Conservation (phyloP, 2,113 vertebrate species). For the Cavia porcellus region DNA sequence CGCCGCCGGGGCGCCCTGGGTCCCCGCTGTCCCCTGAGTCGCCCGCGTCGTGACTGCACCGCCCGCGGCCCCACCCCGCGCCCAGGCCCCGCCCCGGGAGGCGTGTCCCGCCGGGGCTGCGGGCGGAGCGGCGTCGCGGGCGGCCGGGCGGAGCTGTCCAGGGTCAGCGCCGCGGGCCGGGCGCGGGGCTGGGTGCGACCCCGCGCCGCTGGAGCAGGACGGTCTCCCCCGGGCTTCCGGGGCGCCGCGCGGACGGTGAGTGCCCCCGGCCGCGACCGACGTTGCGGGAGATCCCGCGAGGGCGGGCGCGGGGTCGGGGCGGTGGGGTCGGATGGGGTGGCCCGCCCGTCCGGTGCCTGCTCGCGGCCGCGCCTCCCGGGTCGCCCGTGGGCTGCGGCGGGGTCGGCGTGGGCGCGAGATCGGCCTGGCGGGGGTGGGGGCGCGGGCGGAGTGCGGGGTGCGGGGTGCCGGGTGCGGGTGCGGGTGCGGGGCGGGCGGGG, state of each 20-base stretch:
- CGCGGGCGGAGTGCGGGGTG: background rate
- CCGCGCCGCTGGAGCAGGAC: background rate
- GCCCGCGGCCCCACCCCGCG: constrained; percentile 74
- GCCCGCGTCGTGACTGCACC: constrained; percentile 67
- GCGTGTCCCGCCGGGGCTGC: constrained; percentile 79
- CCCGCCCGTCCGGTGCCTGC: too few relatives aligned
- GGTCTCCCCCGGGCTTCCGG: background rate
- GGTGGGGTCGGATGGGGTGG: background rate
- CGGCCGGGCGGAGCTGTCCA: constrained; percentile 77
- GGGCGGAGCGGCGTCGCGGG: constrained; percentile 68
- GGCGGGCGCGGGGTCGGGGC: constrained; percentile 77
- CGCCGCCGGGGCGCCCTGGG: too few relatives aligned
- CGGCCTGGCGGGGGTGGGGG: background rate
- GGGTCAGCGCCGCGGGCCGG: constrained; percentile 8
- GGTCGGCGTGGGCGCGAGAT: background rate
- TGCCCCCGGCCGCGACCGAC: too few relatives aligned
- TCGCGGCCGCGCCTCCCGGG: too few relatives aligned
- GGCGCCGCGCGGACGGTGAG: background rate
- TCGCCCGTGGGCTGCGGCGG: background rate
- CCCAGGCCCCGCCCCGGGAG: constrained; percentile 78
- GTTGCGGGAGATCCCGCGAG: too few relatives aligned
- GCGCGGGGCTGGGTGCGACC: background rate
- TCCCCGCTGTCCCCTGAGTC: too few relatives aligned
- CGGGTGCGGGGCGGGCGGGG: background rate
- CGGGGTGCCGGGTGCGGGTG: background rate